Evolutionary conservation across 1,140 invertebrate genomes (phyloP).

Genomic region (Heliothis virescens): DNA sequence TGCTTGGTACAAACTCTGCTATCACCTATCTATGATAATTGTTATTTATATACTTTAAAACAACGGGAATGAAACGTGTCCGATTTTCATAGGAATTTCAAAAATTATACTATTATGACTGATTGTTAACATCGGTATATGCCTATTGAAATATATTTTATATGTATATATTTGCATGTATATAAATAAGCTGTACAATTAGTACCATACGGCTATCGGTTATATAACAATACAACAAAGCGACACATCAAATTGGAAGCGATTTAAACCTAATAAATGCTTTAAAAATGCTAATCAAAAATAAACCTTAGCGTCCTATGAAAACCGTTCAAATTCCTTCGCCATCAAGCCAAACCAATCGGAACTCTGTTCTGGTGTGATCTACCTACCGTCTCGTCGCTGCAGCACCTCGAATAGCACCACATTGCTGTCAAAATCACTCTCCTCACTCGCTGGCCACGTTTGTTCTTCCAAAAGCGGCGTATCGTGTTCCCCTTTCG

Average conservation of each 20-base stretch:
- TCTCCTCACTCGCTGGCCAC: slow-evolving; percentile 74
- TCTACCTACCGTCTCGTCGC: slow-evolving; percentile 74
- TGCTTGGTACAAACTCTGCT: too few species aligned
- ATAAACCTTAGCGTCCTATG: background rate
- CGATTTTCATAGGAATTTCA: background rate
- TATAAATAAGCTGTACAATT: too few species aligned
- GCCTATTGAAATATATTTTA: too few species aligned
- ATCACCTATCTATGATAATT: too few species aligned
- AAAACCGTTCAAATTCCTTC: background rate
- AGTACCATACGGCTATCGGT: too few species aligned
- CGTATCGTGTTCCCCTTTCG: slow-evolving; percentile 66
- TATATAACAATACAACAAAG: too few species aligned
- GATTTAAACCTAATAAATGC: background rate
- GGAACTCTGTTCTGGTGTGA: slow-evolving; percentile 8
- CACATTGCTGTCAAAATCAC: slow-evolving; percentile 77
- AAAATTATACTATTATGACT: too few species aligned
- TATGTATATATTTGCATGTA: too few species aligned
- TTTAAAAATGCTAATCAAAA: background rate
- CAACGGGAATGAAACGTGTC: background rate
- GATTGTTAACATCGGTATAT: too few species aligned
- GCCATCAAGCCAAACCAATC: background rate
- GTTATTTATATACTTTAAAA: too few species aligned
- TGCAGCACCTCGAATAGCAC: slow-evolving; percentile 80
- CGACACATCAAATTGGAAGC: too few species aligned
- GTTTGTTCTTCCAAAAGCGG: slow-evolving; percentile 74